Conservation (phyloP, 37 sponge, comb jelly and placozoan genomes). For the Chondrilla cf. caribensis region DNA sequence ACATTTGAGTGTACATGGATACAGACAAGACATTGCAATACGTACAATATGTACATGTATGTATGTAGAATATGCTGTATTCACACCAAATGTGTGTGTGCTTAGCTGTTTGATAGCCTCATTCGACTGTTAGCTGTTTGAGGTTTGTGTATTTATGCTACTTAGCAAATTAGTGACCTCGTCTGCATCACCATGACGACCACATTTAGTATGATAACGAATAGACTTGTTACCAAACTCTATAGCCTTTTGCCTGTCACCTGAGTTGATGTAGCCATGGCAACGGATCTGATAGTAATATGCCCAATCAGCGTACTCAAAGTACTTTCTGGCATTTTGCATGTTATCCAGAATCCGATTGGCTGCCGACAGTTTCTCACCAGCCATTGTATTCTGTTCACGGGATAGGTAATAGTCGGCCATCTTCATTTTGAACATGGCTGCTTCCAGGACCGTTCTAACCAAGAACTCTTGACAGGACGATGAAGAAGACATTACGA, state of each 20-base stretch:
- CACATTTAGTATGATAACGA: neutral
- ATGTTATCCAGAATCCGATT: neutral
- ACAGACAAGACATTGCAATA: too few relatives aligned
- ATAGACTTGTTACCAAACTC: neutral
- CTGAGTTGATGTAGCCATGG: neutral
- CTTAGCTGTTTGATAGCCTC: too few relatives aligned
- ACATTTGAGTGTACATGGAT: too few relatives aligned
- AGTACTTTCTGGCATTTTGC: neutral
- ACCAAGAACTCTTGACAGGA: neutral
- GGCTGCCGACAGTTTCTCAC: neutral
- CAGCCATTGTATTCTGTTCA: neutral
- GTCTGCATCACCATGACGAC: slow-evolving; percentile 10
- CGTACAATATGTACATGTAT: too few relatives aligned
- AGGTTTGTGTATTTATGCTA: neutral
- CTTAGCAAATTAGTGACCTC: neutral
- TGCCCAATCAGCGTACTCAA: slow-evolving; percentile 16
- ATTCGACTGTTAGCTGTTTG: too few relatives aligned
- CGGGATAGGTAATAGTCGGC: neutral
- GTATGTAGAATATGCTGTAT: too few relatives aligned
- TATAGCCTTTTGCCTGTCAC: neutral
- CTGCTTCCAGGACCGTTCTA: neutral
- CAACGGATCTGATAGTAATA: neutral
- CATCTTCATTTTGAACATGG: neutral
- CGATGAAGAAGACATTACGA: neutral
- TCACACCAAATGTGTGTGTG: too few relatives aligned